These are phyloP conservation scores for Poecilia wingei DNA, from an alignment of 2,797 vertebrate genomes.

Conservation along the genomic window DNA sequence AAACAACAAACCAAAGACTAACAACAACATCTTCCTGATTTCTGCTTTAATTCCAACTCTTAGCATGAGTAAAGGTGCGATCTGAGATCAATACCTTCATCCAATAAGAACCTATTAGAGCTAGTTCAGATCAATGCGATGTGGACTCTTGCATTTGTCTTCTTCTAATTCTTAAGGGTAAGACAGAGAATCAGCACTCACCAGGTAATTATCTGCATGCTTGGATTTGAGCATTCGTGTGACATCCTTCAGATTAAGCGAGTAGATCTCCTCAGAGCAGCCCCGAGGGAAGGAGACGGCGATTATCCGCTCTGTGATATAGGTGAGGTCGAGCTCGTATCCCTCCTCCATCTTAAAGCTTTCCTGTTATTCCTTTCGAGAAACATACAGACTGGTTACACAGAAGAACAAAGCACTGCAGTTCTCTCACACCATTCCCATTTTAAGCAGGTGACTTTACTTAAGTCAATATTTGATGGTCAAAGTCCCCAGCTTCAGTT, in stretches of 20 bases:
- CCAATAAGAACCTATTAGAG: slow-evolving; percentile 19
- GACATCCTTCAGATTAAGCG: slow-evolving; percentile 91
- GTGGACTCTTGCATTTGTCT: slow-evolving; percentile 33
- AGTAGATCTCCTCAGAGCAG: slow-evolving; percentile 90
- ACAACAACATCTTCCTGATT: background rate
- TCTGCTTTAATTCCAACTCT: background rate
- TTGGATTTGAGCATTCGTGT: slow-evolving; percentile 96
- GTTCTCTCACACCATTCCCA: slow-evolving; percentile 14
- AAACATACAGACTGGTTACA: slow-evolving; percentile 14
- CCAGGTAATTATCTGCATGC: slow-evolving; percentile 96
- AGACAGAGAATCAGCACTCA: slow-evolving; percentile 65
- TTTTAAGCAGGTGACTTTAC: slow-evolving; percentile 49
- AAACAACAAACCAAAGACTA: slow-evolving; percentile 30
- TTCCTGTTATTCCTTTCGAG: slow-evolving; percentile 40
- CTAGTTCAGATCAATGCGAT: slow-evolving; percentile 19
- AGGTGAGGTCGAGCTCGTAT: slow-evolving; percentile 94
- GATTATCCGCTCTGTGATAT: slow-evolving; percentile 95
- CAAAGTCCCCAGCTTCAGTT: slow-evolving; percentile 71
- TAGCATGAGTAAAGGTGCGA: slow-evolving; percentile 11
- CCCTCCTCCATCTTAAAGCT: slow-evolving; percentile 89
- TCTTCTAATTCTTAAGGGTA: slow-evolving; percentile 19
- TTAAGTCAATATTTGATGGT: slow-evolving; percentile 73
- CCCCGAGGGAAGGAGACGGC: slow-evolving; percentile 90
- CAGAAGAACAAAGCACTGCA: slow-evolving; percentile 11
- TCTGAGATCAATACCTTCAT: slow-evolving; percentile 31